These are phyloP conservation scores for Phalacrocorax aristotelis DNA, from an alignment of 2,113 vertebrate genomes.

Conservation along the genomic window DNA sequence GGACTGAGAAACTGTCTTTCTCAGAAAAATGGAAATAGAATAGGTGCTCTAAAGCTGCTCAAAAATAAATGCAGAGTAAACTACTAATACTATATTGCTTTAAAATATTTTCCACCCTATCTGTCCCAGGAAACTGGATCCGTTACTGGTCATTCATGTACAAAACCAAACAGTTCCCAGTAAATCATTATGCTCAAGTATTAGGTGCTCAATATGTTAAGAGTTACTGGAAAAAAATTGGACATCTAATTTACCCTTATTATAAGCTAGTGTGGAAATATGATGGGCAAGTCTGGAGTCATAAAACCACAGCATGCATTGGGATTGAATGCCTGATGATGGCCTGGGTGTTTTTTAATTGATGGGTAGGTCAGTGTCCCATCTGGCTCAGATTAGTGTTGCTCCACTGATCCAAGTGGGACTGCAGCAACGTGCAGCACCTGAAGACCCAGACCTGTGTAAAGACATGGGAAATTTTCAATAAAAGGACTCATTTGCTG, in stretches of 20 bases:
- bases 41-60: neutral
- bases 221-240: neutral
- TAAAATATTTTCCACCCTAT: neutral
- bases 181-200: neutral
- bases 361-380: accelerated
- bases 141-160: neutral
- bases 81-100: neutral
- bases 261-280: neutral
- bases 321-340: neutral
- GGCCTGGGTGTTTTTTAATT: neutral
- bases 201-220: neutral
- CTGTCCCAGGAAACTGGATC: neutral
- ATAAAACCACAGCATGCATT: neutral
- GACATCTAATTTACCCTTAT: neutral
- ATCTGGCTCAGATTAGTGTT: neutral
- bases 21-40: neutral
- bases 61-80: neutral
- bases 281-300: neutral
- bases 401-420: neutral
- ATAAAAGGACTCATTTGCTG: neutral
- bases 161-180: neutral
- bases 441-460: neutral
- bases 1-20: neutral
- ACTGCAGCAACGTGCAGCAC: neutral
- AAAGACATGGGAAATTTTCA: neutral